Base-by-base conservation (phyloP, 1,140 invertebrate species). In the Scaptomyza pallida region DNA sequence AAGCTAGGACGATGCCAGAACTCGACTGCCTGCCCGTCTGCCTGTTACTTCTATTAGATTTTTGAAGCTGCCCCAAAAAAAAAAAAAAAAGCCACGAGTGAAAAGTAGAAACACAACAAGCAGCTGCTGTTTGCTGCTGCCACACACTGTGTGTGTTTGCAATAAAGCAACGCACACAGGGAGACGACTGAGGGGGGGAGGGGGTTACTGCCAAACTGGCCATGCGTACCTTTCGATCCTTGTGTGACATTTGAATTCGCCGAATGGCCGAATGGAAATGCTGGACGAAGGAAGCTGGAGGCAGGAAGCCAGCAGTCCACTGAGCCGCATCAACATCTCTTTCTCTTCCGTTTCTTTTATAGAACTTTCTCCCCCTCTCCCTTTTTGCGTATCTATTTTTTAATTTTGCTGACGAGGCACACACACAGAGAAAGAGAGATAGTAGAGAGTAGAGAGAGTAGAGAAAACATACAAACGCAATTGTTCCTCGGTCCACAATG, bases 331-430 rank as follows among this genome's bases (percentile, higher is more conserved):
- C 33, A n/a, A 5, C 23, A 16, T 40, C 21, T 40, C 13, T 35
- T 8, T 47, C 1, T 21, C n/a, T 15, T 60, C n/a, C 41, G 23
- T 33, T 69, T 86, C 82, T 88, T 82, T 81, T 45, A 88, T 68
- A 77, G 37, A 86, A 86, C 56, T 83, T 83, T 19, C 37, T 21
- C 37, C 30, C 17, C 6, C n/a, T n/a, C n/a, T n/a, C 19, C 26
- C 23, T 56, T 59, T 75, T 75, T 59, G 80, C 80, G 81, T 88
- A 86, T 88, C 78, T 88, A 86, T 86, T 86, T 86, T 86, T 86
- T 86, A 86, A 86, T 86, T 86, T 86, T 86, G 82, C 82, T 86
- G 82, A 86, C 82, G 83, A 88, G 83, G 78, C 83, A 78, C 79
- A 60, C 13, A 30, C 5, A 30, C 5, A 30, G 4, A 30, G 6